Conservation (phyloP, 2,113 vertebrate genomes). For the Anoplopoma fimbria region DNA sequence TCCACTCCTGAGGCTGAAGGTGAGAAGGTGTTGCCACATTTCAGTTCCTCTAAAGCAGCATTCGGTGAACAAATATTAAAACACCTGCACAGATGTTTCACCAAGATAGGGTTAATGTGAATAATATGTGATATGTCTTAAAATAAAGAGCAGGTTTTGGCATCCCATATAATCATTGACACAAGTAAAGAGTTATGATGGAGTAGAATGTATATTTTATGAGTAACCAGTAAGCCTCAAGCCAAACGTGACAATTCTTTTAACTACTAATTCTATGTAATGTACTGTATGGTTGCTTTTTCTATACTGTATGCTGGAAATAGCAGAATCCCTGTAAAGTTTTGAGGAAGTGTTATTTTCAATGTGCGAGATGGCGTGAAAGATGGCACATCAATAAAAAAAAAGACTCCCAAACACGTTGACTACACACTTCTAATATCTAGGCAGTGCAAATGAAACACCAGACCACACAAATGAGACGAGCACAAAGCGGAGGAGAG, state of each 20-base stretch:
- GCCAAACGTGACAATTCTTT: neutral
- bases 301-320: constrained; percentile 8
- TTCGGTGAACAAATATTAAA: constrained; percentile 73
- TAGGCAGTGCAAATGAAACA: constrained; percentile 78
- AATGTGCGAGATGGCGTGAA: too few relatives aligned
- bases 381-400: constrained; percentile 52
- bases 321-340: constrained; percentile 15
- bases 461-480: constrained; percentile 74
- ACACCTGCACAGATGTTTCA: constrained; percentile 73
- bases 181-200: constrained; percentile 17
- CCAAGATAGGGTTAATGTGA: constrained; percentile 52
- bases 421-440: constrained; percentile 66
- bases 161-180: constrained; percentile 11
- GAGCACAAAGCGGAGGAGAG: constrained; percentile 61
- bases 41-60: constrained; percentile 77
- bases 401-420: constrained; percentile 51
- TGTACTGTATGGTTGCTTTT: constrained; percentile 9
- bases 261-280: constrained; percentile 3
- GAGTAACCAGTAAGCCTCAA: neutral
- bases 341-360: constrained; percentile 12
- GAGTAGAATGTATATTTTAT: neutral
- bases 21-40: constrained; percentile 71
- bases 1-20: constrained; percentile 51
- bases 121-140: constrained; percentile 31
- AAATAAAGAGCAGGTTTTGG: neutral